Conservation (phyloP, 2,113 vertebrate genomes). For the Petrocephalus zakoni region DNA sequence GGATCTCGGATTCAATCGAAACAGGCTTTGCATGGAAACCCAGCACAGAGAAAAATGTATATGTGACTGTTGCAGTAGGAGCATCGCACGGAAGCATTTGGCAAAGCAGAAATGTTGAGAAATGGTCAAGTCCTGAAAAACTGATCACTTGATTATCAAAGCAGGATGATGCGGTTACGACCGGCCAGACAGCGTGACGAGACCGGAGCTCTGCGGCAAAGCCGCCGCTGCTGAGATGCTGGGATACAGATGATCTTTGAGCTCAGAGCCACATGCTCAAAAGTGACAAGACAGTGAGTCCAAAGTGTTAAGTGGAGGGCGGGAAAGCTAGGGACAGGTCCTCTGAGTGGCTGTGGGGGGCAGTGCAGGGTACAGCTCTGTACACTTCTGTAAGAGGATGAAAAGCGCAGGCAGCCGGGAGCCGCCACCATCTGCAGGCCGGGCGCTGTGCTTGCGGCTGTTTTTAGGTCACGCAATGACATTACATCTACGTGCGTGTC, state of each 20-base stretch:
- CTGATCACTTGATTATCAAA: neutral
- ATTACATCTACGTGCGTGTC: neutral
- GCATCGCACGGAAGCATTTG: neutral
- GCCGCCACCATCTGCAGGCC: neutral
- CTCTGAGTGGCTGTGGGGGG: neutral
- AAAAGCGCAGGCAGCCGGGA: neutral
- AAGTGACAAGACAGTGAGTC: neutral
- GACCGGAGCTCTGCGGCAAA: neutral
- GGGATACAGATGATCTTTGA: slow-evolving; percentile 10
- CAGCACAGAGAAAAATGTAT: neutral
- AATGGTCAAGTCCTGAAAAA: neutral
- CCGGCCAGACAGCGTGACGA: neutral
- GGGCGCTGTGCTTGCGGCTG: neutral
- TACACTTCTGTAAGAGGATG: neutral
- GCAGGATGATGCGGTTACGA: neutral
- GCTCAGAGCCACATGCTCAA: slow-evolving; percentile 2
- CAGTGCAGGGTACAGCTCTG: neutral
- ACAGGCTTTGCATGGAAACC: neutral
- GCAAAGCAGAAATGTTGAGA: neutral
- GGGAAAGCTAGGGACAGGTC: neutral
- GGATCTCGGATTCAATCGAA: neutral
- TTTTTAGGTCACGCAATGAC: neutral
- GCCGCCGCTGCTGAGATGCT: neutral
- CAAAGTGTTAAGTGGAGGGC: neutral
- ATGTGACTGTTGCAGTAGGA: neutral